These are phyloP conservation scores for Ambastaia sidthimunki DNA, from an alignment of 2,797 vertebrate species.

Conservation along the genomic window DNA sequence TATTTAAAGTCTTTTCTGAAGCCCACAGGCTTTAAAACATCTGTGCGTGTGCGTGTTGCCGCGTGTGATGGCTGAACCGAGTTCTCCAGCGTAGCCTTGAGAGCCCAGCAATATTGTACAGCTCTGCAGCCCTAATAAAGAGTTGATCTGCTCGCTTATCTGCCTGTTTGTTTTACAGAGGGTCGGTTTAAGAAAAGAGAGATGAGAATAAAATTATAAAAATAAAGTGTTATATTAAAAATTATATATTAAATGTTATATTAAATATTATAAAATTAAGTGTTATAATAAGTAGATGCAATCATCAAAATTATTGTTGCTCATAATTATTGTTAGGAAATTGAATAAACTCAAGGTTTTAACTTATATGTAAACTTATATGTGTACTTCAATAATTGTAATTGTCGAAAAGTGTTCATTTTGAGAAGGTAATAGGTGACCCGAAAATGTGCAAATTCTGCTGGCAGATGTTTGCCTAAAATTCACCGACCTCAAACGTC, in stretches of 20 bases:
- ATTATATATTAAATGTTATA: too few species aligned
- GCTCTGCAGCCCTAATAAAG: slow-evolving; percentile 32
- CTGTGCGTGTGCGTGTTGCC: slow-evolving; percentile 5
- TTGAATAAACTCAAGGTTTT: background rate
- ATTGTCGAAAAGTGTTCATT: too few species aligned
- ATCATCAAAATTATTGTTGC: background rate
- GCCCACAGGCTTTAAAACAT: background rate
- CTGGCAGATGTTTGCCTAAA: too few species aligned
- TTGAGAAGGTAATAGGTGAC: too few species aligned
- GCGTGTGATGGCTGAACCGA: slow-evolving; percentile 6
- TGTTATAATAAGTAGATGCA: background rate
- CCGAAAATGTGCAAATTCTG: too few species aligned
- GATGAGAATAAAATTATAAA: background rate
- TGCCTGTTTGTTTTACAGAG: background rate
- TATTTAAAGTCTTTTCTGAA: slow-evolving; percentile 31
- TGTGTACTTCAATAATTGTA: background rate
- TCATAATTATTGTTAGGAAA: background rate
- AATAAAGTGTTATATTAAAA: too few species aligned
- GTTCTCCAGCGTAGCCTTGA: slow-evolving; percentile 7
- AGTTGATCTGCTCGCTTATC: background rate
- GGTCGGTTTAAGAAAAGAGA: background rate
- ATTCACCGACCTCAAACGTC: too few species aligned
- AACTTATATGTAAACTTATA: background rate
- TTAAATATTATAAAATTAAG: too few species aligned
- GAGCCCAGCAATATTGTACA: slow-evolving; percentile 28